Evolutionary conservation across 2,888 invertebrate genomes (phyloP).

Genomic region (Synergus gifuensis): DNA sequence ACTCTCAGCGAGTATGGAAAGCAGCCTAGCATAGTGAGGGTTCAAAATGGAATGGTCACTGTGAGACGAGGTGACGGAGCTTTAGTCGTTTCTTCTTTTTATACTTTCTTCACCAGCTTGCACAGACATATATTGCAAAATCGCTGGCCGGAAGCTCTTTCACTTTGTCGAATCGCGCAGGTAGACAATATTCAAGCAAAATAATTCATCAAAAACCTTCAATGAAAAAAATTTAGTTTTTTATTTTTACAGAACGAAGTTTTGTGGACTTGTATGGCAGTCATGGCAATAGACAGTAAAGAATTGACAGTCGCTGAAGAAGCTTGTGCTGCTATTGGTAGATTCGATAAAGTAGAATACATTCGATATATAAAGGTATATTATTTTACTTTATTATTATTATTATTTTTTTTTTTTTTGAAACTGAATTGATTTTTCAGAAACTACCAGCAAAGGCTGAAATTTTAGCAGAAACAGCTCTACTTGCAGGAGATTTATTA

Average conservation of each 20-base stretch:
- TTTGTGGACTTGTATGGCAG: slow-evolving; percentile 97
- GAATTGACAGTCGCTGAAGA: slow-evolving; percentile 95
- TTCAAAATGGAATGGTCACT: slow-evolving; percentile 90
- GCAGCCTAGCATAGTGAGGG: slow-evolving; percentile 88
- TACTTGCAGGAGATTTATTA: slow-evolving; percentile 83
- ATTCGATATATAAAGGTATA: slow-evolving; percentile 89
- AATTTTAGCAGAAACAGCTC: slow-evolving; percentile 83
- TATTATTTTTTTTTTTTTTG: no score
- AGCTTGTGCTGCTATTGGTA: slow-evolving; percentile 94
- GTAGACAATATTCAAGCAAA: slow-evolving; percentile 68
- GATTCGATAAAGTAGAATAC: slow-evolving; percentile 92
- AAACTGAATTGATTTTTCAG: slow-evolving; percentile 68
- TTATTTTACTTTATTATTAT: no score
- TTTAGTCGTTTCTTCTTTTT: slow-evolving; percentile 79
- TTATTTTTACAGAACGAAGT: slow-evolving; percentile 79
- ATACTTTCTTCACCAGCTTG: slow-evolving; percentile 76
- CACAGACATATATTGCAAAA: slow-evolving; percentile 86
- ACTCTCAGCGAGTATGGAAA: slow-evolving; percentile 89
- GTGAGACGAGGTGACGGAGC: slow-evolving; percentile 95
- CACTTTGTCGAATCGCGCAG: slow-evolving; percentile 86
- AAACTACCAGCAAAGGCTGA: slow-evolving; percentile 79
- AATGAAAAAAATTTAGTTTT: background rate
- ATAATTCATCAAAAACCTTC: background rate
- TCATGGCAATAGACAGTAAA: slow-evolving; percentile 91
- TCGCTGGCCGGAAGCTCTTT: slow-evolving; percentile 91